These are phyloP conservation scores for Psittacula echo DNA, from an alignment of 2,797 vertebrate genomes.

Conservation along the genomic window DNA sequence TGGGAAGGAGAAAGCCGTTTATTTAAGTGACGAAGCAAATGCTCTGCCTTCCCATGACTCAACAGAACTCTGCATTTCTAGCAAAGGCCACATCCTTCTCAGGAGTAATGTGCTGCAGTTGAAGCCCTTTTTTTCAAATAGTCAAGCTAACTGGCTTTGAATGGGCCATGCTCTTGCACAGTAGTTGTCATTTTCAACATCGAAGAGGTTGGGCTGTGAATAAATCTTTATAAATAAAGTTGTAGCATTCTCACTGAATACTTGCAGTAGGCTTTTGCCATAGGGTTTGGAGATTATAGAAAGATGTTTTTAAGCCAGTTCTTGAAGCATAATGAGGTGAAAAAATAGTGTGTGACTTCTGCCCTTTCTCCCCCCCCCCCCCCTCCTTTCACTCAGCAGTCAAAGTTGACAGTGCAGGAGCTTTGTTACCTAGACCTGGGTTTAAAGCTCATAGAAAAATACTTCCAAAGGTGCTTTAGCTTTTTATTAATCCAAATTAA, in stretches of 20 bases:
- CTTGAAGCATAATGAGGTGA: neutral
- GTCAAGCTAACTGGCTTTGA: neutral
- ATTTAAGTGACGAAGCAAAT: slow-evolving; percentile 9
- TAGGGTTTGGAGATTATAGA: neutral
- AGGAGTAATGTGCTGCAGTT: neutral
- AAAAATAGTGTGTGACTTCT: neutral
- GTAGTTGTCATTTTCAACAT: neutral
- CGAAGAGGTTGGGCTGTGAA: neutral
- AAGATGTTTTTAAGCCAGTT: neutral
- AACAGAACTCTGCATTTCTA: neutral
- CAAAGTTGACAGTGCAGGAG: neutral
- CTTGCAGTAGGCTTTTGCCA: neutral
- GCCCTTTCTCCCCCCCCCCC: neutral
- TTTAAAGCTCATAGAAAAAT: neutral
- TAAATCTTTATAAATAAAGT: neutral
- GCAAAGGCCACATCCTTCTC: neutral
- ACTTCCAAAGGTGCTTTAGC: neutral
- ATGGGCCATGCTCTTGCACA: neutral
- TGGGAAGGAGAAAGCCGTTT: slow-evolving; percentile 23
- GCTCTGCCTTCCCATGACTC: neutral
- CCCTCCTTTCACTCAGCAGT: neutral
- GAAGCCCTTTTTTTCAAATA: neutral
- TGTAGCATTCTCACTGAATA: neutral
- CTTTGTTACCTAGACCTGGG: neutral
- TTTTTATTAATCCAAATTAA: neutral